Base-by-base conservation (phyloP, 2,888 invertebrate species). In the Drosophila glabriapex region DNA sequence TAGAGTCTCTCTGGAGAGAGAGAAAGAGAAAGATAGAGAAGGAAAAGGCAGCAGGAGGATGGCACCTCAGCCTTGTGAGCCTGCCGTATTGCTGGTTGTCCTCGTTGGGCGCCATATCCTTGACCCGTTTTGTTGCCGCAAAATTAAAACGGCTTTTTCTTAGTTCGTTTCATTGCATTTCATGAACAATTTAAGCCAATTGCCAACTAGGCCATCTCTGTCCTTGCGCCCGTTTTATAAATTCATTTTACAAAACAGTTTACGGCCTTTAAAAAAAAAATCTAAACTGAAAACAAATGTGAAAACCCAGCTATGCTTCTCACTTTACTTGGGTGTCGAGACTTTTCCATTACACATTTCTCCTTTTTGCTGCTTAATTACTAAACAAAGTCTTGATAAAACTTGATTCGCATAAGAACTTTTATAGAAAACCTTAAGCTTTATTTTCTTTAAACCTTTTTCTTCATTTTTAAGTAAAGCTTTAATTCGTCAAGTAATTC, bases 141-240 rank as follows among this genome's bases (percentile, higher is more conserved):
- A 87, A 82, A 88, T 88, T 83, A 90, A 90, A 88, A 88, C 87
- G 87, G 78, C 85, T 84, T 88, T 87, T 87, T 83, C 85, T 85
- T 90, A 90, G 85, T 85, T 88, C 90, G 76, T 89, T 88, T 88
- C 87, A 87, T 87, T 87, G 91, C 90, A 90, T 89, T 88, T 88
- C 91, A 88, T 88, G 89, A 88, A 90, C 87, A 88, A 88, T 88
- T 88, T 88, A 88, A 88, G 89, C 87, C 91, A 88, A 88, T 88
- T 90, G 91, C 89, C 73, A 71, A 63, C 67, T 54, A 59, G 55
- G 67, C 72, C 59, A 50, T 63, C 43, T 69, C 68, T 76, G 88
- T 81, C 85, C 84, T 78, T 78, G 87, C 64, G 62, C 77, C 68
- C 68, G 73, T 72, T 70, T 76, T 84, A 89, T 89, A 90, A 86